phyloP scores from a whole-genome alignment of 2,888 invertebrate genomes.

The Pandemis cinnamomeana region DNA sequence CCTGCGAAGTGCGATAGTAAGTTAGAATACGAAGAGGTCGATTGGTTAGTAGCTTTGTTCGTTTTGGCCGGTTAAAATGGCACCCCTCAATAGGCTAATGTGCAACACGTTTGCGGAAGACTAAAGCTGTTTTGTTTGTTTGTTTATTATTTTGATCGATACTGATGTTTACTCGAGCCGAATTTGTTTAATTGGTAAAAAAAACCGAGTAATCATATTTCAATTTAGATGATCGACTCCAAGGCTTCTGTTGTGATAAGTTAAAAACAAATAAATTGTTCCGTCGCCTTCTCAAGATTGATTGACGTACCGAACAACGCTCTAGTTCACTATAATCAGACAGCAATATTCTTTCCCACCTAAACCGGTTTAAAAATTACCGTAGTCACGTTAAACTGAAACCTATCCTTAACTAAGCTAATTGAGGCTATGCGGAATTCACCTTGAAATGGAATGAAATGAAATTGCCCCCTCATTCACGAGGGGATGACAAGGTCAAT shows the following conservation, averaged over 20 bases:
- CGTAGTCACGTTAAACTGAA: background rate
- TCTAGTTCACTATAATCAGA: background rate
- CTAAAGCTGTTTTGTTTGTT: conserved; percentile 46
- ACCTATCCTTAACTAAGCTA: conserved; percentile 20
- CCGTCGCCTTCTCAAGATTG: background rate
- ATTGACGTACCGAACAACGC: background rate
- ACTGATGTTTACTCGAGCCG: background rate
- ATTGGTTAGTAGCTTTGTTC: conserved; percentile 48
- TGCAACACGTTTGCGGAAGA: conserved; percentile 29
- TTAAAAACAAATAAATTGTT: background rate
- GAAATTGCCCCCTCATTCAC: conserved; percentile 56
- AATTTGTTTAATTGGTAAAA: background rate
- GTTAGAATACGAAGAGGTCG: conserved; percentile 43
- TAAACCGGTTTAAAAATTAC: background rate
- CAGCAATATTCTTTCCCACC: no score
- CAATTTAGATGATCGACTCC: no score
- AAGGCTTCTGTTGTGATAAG: no score
- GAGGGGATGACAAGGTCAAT: conserved; percentile 64
- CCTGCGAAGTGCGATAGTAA: conserved; percentile 56
- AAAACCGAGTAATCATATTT: no score
- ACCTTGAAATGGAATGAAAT: conserved; percentile 47
- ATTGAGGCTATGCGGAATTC: conserved; percentile 57
- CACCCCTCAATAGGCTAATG: conserved; percentile 59
- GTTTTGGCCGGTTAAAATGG: conserved; percentile 59
- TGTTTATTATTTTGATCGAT: conserved; percentile 42